Conservation (phyloP, 37 sponge, comb jelly and placozoan species). For the Petrosia ficiformis region DNA sequence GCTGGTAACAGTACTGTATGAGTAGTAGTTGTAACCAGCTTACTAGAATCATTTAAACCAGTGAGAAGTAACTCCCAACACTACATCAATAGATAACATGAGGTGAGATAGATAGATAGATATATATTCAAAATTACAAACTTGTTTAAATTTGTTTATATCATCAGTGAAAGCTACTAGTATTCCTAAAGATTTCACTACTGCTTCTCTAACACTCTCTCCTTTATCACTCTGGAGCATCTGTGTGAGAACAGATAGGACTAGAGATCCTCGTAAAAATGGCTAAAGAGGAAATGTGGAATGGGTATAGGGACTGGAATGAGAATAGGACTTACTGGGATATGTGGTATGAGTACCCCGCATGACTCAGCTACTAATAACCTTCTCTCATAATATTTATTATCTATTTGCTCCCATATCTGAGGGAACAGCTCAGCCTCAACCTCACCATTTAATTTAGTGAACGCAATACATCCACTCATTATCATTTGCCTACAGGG, state of each 20-base stretch:
- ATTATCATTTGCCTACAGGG: constrained; percentile 83
- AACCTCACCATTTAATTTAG: constrained; percentile 63
- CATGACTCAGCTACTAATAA: constrained; percentile 86
- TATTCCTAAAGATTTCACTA: constrained; percentile 54
- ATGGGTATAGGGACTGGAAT: neutral
- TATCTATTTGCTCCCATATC: constrained; percentile 86
- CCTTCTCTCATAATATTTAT: constrained; percentile 76
- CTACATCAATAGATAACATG: constrained; percentile 1
- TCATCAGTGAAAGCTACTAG: constrained; percentile 84
- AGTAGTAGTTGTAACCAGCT: constrained; percentile 65
- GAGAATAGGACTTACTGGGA: constrained; percentile 45
- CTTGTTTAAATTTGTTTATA: constrained; percentile 72
- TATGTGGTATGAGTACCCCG: constrained; percentile 77
- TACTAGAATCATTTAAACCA: constrained; percentile 62
- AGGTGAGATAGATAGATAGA: neutral
- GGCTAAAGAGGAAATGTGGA: constrained; percentile 25
- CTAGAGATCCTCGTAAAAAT: constrained; percentile 75
- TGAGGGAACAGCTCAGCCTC: constrained; percentile 90
- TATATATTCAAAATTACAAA: neutral
- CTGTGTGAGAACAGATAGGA: constrained; percentile 84
- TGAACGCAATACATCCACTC: constrained; percentile 82
- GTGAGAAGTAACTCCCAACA: constrained; percentile 75
- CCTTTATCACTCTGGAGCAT: constrained; percentile 76
- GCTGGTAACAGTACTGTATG: constrained; percentile 69
- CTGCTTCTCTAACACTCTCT: constrained; percentile 74